Conservation (phyloP, 2,888 invertebrate species). For the Dioctria linearis region DNA sequence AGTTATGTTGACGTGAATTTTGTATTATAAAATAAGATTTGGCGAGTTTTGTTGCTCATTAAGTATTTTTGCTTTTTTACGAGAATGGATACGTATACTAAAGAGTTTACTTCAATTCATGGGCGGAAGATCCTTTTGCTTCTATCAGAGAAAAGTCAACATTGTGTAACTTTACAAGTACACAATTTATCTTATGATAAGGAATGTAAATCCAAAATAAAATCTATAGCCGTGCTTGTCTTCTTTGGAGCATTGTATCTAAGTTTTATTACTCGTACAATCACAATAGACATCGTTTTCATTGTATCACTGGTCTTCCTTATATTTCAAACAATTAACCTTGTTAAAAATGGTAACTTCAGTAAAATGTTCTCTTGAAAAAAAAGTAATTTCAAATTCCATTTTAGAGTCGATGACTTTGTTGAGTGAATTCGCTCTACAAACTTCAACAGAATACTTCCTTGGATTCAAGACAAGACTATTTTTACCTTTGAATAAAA, state of each 20-base stretch:
- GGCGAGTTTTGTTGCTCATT: too few relatives aligned
- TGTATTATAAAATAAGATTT: too few relatives aligned
- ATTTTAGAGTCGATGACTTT: constrained; percentile 65
- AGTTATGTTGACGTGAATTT: too few relatives aligned
- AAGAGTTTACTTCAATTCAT: constrained; percentile 44
- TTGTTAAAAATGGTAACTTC: constrained; percentile 33
- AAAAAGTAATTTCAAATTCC: not conserved
- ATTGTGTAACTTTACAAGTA: constrained; percentile 60
- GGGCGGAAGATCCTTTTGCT: constrained; percentile 53
- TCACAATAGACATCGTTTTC: not conserved
- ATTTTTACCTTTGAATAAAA: constrained; percentile 67
- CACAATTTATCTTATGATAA: constrained; percentile 57
- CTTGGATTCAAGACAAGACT: constrained; percentile 64
- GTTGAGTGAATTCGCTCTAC: constrained; percentile 68
- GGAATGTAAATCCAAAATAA: constrained; percentile 55
- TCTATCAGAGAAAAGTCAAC: constrained; percentile 54
- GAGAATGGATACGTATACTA: not conserved
- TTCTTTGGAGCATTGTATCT: not conserved
- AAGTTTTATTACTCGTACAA: not conserved
- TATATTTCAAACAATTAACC: constrained; percentile 4
- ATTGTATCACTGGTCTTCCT: not conserved
- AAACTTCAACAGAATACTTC: constrained; percentile 66
- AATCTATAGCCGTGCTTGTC: not conserved
- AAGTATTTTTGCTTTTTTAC: too few relatives aligned
- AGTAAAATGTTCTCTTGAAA: not conserved